A percentile compares a stretch with the other conserved stretches of the same genome.
Conservation (phyloP, 2,113 vertebrate species). For the Bolborhynchus lineola region DNA sequence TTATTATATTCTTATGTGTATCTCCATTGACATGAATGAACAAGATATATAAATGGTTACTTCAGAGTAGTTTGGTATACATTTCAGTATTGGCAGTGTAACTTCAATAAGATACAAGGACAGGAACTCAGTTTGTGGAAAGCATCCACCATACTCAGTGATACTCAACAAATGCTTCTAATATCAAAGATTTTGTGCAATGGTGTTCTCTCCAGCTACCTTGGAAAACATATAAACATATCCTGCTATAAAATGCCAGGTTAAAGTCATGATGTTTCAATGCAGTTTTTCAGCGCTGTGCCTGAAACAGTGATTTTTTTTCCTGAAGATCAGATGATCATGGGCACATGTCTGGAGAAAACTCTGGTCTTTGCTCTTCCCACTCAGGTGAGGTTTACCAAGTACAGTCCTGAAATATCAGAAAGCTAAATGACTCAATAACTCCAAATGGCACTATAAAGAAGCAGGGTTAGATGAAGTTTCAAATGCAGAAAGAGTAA, state of each 20-base stretch:
- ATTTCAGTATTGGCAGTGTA: background rate
- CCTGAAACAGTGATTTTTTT: background rate
- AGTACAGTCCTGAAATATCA: background rate
- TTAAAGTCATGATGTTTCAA: background rate
- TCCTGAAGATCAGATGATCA: background rate
- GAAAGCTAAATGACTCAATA: background rate
- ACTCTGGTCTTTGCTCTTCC: background rate
- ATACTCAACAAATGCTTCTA: background rate
- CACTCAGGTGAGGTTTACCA: background rate
- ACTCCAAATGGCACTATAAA: background rate
- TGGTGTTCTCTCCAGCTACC: background rate
- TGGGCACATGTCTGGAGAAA: background rate
- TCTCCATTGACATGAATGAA: background rate
- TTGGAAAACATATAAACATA: background rate
- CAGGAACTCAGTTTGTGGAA: background rate
- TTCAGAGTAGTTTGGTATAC: fast-evolving
- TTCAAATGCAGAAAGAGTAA: background rate
- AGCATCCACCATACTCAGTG: background rate
- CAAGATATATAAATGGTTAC: background rate
- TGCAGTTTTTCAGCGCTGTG: background rate
- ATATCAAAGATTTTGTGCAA: background rate
- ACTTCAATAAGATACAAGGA: background rate
- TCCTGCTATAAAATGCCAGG: background rate
- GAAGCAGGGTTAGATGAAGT: background rate
- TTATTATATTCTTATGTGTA: background rate